Evolutionary conservation across 2,797 vertebrate genomes (phyloP), one percentile per base, ranked within the genome.

Genomic region (Anableps anableps): DNA sequence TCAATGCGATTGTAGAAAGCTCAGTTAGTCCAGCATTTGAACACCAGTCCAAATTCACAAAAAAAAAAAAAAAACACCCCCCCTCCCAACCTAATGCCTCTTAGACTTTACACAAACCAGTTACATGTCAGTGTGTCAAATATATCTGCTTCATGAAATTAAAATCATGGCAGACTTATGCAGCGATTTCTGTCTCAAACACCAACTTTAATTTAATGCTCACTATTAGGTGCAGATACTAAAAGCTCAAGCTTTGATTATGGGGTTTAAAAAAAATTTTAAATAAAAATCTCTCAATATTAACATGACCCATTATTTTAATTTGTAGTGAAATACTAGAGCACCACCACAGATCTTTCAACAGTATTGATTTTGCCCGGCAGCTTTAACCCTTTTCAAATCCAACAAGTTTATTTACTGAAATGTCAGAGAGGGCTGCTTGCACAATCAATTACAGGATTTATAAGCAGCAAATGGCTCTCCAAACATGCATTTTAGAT

Each of bases 371-470:
- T 81, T 16, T 81, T 47, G 45, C 51, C 72, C 10, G 48, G 66
- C 77, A 1, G 85, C 84, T 83, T 83, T 51, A 78, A 75, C 80
- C 90, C 81, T 89, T 60, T 60, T 85, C 26, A 76, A 82, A 78
- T 86, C 79, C 4, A 82, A 88, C 79, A 79, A 80, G 34, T 89
- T 88, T 88, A 87, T 82, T 84, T 58, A 74, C 74, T 29, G 79
- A 81, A 80, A 72, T 83, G 41, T 77, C 75, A 76, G 34, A 76
- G 34, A 76, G 75, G 26, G 68, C 36, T 41, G 88, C 83, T 74
- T 80, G 79, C 21, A 26, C 83, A 85, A 88, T 88, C 86, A 82
- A 79, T 92, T 83, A 85, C 71, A 81, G 55, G 76, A 88, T 89
- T 86, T 86, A 77, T 86, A 82, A 86, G 86, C 80, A 60, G 71